These are phyloP conservation scores for Drosophila persimilis DNA, from an alignment of 1,140 invertebrate species.

Conservation along the genomic window DNA sequence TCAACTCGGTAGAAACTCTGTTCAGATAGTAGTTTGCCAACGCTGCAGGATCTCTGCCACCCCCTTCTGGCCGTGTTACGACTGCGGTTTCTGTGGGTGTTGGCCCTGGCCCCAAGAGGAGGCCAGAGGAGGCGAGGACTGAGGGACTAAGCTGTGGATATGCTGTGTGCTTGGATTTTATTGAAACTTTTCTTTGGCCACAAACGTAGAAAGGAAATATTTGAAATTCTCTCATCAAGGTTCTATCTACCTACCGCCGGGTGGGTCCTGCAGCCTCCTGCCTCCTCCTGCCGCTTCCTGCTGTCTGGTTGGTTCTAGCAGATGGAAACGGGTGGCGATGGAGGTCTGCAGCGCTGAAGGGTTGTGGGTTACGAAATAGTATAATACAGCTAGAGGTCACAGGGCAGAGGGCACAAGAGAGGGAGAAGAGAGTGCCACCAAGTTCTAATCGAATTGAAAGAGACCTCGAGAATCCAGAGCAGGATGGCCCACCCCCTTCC, in stretches of 20 bases:
- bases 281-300: background rate
- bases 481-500: too few relatives aligned
- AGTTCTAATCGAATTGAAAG: too few relatives aligned
- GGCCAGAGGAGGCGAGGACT: background rate
- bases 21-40: slow-evolving; percentile 77
- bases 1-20: slow-evolving; percentile 69
- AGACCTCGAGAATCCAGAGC: too few relatives aligned
- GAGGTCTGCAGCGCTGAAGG: too few relatives aligned
- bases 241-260: background rate
- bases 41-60: slow-evolving; percentile 45
- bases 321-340: background rate
- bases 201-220: slow-evolving; percentile 69
- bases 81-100: slow-evolving; percentile 71
- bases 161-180: slow-evolving; percentile 68
- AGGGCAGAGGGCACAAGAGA: too few relatives aligned
- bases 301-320: background rate
- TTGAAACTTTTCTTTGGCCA: slow-evolving; percentile 77
- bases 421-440: too few relatives aligned
- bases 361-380: too few relatives aligned
- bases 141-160: slow-evolving; percentile 50
- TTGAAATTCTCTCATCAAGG: slow-evolving; percentile 51
- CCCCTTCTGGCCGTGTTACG: slow-evolving; percentile 45
- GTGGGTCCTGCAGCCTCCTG: background rate
- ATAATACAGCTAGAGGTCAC: too few relatives aligned
- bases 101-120: slow-evolving; percentile 40